Base-by-base conservation (phyloP, 2,113 vertebrate species). In the Cromileptes altivelis region DNA sequence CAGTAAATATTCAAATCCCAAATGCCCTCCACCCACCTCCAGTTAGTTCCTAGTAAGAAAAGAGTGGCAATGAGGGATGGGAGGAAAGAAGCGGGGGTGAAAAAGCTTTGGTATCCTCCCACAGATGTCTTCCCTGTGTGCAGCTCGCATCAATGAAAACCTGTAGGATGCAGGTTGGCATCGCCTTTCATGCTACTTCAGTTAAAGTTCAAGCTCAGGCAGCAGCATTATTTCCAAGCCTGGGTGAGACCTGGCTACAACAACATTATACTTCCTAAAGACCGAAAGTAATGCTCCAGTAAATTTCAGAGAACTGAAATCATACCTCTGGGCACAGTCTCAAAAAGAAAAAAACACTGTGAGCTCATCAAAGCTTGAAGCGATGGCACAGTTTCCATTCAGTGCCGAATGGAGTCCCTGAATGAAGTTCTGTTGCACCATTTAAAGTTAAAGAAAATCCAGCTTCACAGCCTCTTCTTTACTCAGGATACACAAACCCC, bases 371-470 rank as follows among this genome's bases (percentile, higher is more conserved):
- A 82, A 85, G 81, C 58, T 74, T 56, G 70, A 57, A 70, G n/a
- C 84, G 58, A 76, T 58, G 71, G 30, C 55, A 75, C 70, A n/a
- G 40, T 84, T 89, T 82, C 72, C 72, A 69, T 83, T 52, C 57
- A 75, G n/a, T 12, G 18, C n/a, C 1, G 78, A 77, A 23, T 15
- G n/a, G 19, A 42, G 63, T 58, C 55, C 67, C 72, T 80, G 64
- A 70, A 78, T 76, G 40, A 6, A 62, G 61, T 75, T 84, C 6
- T 60, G 25, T 65, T 77, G 56, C 61, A 62, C 27, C 17, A 33
- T 70, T 63, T 49, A 55, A 65, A 57, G 7, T 27, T 11, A 33
- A 64, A 64, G 45, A 13, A 64, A 68, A 45, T 52, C 19, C 30
- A 61, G 25, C 61, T 58, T 79, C 45, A 27, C 23, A 42, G 42